These are phyloP conservation scores for Meganola albula DNA, from an alignment of 2,888 invertebrate species.

Conservation along the genomic window DNA sequence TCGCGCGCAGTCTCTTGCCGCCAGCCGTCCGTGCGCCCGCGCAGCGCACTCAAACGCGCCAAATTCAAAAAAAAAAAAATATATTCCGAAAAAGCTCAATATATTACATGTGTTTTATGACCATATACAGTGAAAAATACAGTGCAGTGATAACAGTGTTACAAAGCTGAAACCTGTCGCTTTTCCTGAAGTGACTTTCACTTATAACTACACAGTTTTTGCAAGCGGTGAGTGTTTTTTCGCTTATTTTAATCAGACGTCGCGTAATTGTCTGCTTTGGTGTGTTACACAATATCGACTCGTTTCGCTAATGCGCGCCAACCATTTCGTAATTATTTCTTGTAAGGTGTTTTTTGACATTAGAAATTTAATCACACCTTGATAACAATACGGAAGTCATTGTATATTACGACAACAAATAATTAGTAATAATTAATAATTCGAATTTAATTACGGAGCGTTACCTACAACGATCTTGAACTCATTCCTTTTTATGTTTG, in stretches of 20 bases:
- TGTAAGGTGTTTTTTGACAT: conserved; percentile 8
- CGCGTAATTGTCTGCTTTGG: conserved; percentile 47
- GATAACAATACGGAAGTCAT: conserved; percentile 4
- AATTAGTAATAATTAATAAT: no score
- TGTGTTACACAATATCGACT: conserved; percentile 47
- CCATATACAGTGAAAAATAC: background rate
- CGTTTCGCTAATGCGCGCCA: conserved; percentile 42
- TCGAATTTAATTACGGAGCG: no score
- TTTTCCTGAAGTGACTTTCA: conserved; percentile 47
- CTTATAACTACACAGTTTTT: conserved; percentile 51
- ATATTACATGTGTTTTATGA: conserved; percentile 14
- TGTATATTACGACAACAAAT: no score
- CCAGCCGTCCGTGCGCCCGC: conserved; percentile 59
- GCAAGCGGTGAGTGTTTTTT: conserved; percentile 66
- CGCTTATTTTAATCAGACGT: conserved; percentile 54
- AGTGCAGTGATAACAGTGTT: conserved; percentile 42
- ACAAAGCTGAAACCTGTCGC: conserved; percentile 50
- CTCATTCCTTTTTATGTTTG: no score
- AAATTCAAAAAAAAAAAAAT: conserved; percentile 36
- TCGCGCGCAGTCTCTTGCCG: conserved; percentile 69
- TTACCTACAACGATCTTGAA: no score
- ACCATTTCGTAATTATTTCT: conserved; percentile 36
- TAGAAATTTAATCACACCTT: background rate
- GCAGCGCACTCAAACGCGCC: conserved; percentile 55
- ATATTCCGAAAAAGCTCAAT: conserved; percentile 8